Base-by-base conservation (phyloP, 2,797 vertebrate species). In the Periparus ater region DNA sequence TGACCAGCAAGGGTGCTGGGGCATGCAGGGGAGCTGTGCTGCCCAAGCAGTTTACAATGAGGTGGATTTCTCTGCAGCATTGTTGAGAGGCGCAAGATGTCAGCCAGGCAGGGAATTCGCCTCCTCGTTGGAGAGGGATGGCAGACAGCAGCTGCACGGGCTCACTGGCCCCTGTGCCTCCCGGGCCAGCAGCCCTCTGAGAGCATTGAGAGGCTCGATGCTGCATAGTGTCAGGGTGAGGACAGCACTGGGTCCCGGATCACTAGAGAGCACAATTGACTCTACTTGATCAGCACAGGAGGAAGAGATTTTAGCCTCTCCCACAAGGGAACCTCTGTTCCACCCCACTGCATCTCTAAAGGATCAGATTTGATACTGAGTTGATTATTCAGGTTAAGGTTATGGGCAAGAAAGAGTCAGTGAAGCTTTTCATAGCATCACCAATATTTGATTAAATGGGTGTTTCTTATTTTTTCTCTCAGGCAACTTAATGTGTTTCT, bases 11-110 rank as follows among this genome's bases (percentile, higher is more conserved):
- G 54, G 72, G 29, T 54, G 42, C 76, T 19, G 76, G 82, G 85
- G 54, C 63, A 58, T 9, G 47, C 66, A 7, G 7, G 83, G 73
- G 48, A 81, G 45, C 79, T 20, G 79, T 6, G 80, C 94, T 45
- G 62, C 73, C 86, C 7, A 9, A 81, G 95, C 12, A 1, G 89
- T 85, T 95, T 94, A 91, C 3, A 32, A 76, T 2, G 83, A 89
- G 90, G 66, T 81, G 90, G 91, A 91, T 95, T 95, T 93, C 90
- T 70, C 15, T 60, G 83, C 71, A 17, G 88, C 86, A 85, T 95
- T 96, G 85, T 62, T 90, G 95, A 42, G 79, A 96, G 76, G 94
- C 30, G 19, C 1, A 50, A 93, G 93, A 96, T 96, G 82, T 92
- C 95, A 91, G 57, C 38, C 25, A 0, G 38, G 74, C n/a, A 91